A percentile compares a stretch with the other conserved stretches of the same genome.
Conservation (phyloP, 2,797 vertebrate species). For the Lindbergichthys nudifrons region DNA sequence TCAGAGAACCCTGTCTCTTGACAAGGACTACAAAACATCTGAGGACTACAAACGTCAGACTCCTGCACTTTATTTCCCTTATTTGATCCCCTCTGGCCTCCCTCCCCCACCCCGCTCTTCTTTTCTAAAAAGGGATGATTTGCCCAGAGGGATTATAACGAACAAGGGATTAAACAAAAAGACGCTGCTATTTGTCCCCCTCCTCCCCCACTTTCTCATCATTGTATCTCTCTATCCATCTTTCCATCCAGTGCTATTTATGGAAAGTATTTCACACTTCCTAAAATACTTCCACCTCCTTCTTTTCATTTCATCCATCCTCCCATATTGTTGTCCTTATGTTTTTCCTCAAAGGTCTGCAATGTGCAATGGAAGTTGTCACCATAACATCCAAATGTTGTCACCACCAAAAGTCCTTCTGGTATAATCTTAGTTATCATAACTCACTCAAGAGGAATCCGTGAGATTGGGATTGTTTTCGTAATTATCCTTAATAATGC, state of each 20-base stretch:
- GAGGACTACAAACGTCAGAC: constrained; percentile 73
- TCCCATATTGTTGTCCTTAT: constrained; percentile 19
- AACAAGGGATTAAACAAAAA: constrained; percentile 72
- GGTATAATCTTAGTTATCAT: constrained; percentile 32
- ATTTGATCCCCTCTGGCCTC: constrained; percentile 55
- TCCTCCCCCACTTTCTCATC: constrained; percentile 26
- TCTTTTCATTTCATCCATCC: constrained; percentile 28
- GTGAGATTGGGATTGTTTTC: constrained; percentile 30
- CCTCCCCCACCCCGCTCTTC: constrained; percentile 30
- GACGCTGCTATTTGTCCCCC: constrained; percentile 72
- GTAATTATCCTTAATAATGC: constrained; percentile 18
- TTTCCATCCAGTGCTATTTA: constrained; percentile 64
- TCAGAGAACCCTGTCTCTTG: constrained; percentile 58
- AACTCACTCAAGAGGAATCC: constrained; percentile 4
- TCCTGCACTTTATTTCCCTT: constrained; percentile 79
- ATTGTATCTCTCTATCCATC: constrained; percentile 54
- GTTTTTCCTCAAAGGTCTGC: constrained; percentile 48
- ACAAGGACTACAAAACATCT: constrained; percentile 62
- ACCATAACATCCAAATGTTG: constrained; percentile 20
- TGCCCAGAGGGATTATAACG: constrained; percentile 62
- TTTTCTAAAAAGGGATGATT: constrained; percentile 61
- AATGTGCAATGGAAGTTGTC: constrained; percentile 69
- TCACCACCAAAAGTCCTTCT: constrained; percentile 52
- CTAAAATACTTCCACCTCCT: constrained; percentile 43
- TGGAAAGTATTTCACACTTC: constrained; percentile 55